Evolutionary conservation across 2,113 vertebrate genomes (phyloP).

Genomic region (Alces alces): DNA sequence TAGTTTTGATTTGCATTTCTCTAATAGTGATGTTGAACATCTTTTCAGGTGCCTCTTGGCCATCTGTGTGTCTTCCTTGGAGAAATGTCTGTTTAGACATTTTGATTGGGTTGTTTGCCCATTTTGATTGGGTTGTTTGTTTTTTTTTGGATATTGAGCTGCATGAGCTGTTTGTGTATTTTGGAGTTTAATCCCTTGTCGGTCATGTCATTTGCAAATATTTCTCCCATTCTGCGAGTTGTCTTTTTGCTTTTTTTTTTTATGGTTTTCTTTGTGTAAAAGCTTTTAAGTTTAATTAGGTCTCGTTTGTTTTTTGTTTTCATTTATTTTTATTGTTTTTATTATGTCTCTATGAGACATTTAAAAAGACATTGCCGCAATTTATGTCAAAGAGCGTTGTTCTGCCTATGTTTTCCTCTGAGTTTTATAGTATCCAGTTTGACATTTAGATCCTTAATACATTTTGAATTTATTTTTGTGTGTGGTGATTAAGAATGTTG

Average conservation of each 20-base stretch:
- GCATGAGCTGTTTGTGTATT: neutral
- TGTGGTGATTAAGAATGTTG: neutral
- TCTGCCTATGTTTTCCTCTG: neutral
- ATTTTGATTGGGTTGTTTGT: neutral
- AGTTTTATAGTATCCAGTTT: neutral
- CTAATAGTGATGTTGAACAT: neutral
- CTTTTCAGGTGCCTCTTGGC: neutral
- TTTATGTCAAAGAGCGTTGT: neutral
- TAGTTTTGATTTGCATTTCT: neutral
- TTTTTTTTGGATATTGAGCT: neutral
- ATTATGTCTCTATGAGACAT: neutral
- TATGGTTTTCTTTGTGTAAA: neutral
- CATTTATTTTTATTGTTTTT: neutral
- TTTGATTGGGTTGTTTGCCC: neutral
- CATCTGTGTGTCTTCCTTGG: neutral
- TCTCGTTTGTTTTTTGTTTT: neutral
- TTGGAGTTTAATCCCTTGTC: neutral
- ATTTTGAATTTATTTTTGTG: neutral
- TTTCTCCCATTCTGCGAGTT: neutral
- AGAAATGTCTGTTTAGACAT: neutral
- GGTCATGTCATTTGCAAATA: neutral
- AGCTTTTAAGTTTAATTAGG: neutral
- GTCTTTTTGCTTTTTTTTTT: neutral
- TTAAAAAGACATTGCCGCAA: neutral
- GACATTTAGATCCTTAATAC: neutral